Conservation (phyloP, 2,888 invertebrate genomes). For the Cremastobaeus sp. region DNA sequence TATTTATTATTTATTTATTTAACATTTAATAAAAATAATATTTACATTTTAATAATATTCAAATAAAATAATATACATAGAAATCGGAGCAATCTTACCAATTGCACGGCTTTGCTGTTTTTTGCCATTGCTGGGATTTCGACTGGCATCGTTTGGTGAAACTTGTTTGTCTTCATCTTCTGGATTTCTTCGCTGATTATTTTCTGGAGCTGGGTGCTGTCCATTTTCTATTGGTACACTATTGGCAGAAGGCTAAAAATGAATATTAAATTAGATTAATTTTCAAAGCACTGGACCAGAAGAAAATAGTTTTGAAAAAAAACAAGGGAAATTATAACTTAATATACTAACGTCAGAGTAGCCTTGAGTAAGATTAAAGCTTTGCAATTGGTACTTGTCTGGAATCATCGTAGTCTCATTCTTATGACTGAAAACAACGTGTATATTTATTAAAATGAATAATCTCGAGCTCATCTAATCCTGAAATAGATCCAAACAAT, state of each 20-base stretch:
- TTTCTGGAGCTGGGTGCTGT: constrained; percentile 17
- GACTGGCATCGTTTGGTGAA: constrained; percentile 11
- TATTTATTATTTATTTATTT: too few species aligned
- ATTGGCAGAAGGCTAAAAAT: constrained; percentile 17
- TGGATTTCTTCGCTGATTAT: constrained; percentile 10
- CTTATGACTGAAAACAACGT: constrained; percentile 28
- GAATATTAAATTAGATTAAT: too few species aligned
- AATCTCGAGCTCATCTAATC: too few species aligned
- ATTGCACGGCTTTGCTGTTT: not conserved
- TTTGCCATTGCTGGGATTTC: constrained; percentile 1
- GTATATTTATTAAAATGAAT: too few species aligned
- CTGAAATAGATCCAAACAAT: not conserved
- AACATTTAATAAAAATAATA: too few species aligned
- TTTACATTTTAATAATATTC: too few species aligned
- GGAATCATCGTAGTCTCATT: constrained; percentile 5
- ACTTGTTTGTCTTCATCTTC: constrained; percentile 25
- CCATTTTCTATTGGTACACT: constrained; percentile 4
- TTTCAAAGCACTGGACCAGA: too few species aligned
- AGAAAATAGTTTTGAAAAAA: too few species aligned
- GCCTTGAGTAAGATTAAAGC: constrained; percentile 17
- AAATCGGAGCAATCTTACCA: too few species aligned
- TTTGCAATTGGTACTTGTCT: constrained; percentile 33
- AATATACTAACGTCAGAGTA: constrained; percentile 32
- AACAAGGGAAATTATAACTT: too few species aligned
- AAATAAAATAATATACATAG: not conserved